Evolutionary conservation across 2,888 invertebrate species (phyloP).

Genomic region (Oithona nana): DNA sequence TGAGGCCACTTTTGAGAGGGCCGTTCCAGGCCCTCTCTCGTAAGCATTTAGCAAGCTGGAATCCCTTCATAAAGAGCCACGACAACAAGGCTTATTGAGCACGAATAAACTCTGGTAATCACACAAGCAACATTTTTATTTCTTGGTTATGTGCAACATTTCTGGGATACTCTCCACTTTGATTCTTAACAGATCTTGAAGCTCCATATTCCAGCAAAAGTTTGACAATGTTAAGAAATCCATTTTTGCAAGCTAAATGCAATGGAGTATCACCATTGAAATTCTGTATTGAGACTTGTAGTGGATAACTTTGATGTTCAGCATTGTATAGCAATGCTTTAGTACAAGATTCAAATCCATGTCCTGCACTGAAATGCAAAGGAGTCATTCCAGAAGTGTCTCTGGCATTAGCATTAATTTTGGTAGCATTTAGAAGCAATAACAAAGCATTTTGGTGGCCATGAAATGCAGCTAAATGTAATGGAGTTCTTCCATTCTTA

Average conservation of each 20-base stretch:
- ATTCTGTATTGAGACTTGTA: neutral
- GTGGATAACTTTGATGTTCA: conserved; percentile 1
- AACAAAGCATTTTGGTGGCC: conserved; percentile 2
- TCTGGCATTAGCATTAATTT: neutral
- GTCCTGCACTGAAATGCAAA: neutral
- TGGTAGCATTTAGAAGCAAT: neutral
- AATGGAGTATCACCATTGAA: neutral
- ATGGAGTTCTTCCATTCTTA: neutral
- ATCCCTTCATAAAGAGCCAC: no score
- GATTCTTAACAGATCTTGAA: neutral
- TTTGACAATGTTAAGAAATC: neutral
- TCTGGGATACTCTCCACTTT: neutral
- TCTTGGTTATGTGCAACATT: neutral
- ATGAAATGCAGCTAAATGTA: neutral
- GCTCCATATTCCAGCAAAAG: neutral
- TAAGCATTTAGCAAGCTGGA: no score
- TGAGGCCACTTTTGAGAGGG: no score
- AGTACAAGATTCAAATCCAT: conserved; percentile 2
- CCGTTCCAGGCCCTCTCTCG: no score
- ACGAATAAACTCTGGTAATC: no score
- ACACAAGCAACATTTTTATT: neutral
- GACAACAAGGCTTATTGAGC: no score
- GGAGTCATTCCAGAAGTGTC: neutral
- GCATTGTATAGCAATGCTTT: conserved; percentile 5
- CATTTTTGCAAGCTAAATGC: neutral